Conservation (phyloP, 2,797 vertebrate species). For the Enteromius mattozi region DNA sequence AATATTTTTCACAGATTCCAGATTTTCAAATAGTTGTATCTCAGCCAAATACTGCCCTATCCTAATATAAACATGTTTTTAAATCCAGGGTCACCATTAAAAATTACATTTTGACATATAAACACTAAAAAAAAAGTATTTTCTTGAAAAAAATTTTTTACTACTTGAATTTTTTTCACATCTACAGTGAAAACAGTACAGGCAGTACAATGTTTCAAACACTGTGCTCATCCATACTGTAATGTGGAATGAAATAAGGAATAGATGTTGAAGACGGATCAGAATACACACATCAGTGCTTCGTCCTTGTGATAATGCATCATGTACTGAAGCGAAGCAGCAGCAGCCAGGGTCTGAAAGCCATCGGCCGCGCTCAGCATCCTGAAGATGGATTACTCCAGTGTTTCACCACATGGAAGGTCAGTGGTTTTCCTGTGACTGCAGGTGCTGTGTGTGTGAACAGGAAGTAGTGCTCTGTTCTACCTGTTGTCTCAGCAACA, state of each 20-base stretch:
- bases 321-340: not conserved
- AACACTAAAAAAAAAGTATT: not conserved
- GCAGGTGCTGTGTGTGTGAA: not conserved
- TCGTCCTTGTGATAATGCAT: conserved; percentile 11
- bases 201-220: not conserved
- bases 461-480: not conserved
- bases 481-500: conserved; percentile 45
- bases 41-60: not conserved
- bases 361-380: not conserved
- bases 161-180: no score
- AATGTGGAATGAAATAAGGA: not conserved
- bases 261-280: not conserved
- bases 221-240: not conserved
- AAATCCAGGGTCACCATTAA: not conserved
- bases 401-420: conserved; percentile 48
- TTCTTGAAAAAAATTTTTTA: not conserved
- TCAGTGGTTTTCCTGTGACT: conserved; percentile 41
- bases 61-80: not conserved
- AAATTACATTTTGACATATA: not conserved
- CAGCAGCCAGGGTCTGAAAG: conserved; percentile 8
- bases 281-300: not conserved
- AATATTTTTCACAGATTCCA: no score
- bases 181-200: not conserved
- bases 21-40: not conserved
- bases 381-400: conserved; percentile 43